Evolutionary conservation across 2,797 vertebrate species (phyloP).

Genomic region (Artibeus jamaicensis): DNA sequence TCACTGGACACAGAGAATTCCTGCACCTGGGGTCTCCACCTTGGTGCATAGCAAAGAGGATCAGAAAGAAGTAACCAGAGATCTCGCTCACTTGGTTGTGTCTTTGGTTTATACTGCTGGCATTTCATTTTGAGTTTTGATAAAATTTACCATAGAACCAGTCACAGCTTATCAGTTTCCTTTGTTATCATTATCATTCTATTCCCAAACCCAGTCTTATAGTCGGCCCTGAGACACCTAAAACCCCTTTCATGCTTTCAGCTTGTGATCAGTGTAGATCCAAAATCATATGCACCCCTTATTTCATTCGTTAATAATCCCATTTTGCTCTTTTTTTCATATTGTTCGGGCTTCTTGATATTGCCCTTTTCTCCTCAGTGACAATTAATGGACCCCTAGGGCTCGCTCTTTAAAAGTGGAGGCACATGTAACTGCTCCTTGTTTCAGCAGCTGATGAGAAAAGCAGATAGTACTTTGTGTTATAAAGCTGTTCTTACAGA

Average conservation of each 20-base stretch:
- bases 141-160: not conserved
- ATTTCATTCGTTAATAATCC: not conserved
- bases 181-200: not conserved
- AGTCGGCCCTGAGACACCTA: not conserved
- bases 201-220: not conserved
- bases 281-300: not conserved
- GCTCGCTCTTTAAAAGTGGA: not conserved
- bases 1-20: not conserved
- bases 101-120: not conserved
- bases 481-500: not conserved
- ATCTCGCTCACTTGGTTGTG: not conserved
- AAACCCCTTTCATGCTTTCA: not conserved
- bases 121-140: conserved; percentile 5
- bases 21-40: not conserved
- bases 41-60: not conserved
- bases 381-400: not conserved
- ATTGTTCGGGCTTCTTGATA: not conserved
- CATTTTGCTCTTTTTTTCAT: not conserved
- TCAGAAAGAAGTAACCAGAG: not conserved
- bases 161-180: not conserved
- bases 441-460: not conserved
- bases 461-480: not conserved
- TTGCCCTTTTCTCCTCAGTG: not conserved
- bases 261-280: not conserved
- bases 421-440: not conserved